Evolutionary conservation across 1,140 invertebrate species (phyloP), one percentile per base, ranked within the genome.

Genomic region (Hydropsyche tenuis): DNA sequence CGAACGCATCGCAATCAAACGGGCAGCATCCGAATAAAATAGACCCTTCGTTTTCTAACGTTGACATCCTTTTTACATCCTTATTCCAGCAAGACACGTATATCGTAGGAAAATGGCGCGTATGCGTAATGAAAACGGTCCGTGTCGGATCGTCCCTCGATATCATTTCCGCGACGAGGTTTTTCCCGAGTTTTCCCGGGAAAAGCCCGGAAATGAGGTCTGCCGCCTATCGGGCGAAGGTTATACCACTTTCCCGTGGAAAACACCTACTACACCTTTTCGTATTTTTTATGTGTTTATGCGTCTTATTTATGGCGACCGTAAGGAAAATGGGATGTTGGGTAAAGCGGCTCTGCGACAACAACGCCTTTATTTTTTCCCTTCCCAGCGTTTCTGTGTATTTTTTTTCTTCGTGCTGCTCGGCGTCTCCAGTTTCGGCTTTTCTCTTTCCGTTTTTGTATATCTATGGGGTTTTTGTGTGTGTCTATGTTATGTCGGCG

Each of bases 171-270:
- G 30, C 30, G 30, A 37, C 9, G 30, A 37, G 9, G 9, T 4
- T 37, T 12, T 60, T 60, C 22, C 20, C 18, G 1, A 16, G 3
- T 68, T 68, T 68, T 37, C 23, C 65, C 16, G 51, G 22, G 56
- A 23, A 69, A 69, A 73, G 43, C 14, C 64, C 72, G 72, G 72
- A 73, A 73, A 73, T 73, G 72, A 73, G 72, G 72, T 73, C 72
- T 73, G 48, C 20, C 46, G 72, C 72, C 23, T 73, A 73, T 73
- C 72, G 42, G 16, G 30, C 62, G 6, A 66, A 73, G 70, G 53
- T 72, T 62, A 23, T 30, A 16, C 72, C 48, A 30, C 43, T 46
- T 42, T 9, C 64, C 25, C 45, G 48, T 27, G 16, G 16, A 12
- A 4, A 2, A 22, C 3, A 42, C 2, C 4, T 14, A 23, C 56